Evolutionary conservation across 2,113 vertebrate species (phyloP), one percentile per base, ranked within the genome.

Genomic region (Otus sunia): DNA sequence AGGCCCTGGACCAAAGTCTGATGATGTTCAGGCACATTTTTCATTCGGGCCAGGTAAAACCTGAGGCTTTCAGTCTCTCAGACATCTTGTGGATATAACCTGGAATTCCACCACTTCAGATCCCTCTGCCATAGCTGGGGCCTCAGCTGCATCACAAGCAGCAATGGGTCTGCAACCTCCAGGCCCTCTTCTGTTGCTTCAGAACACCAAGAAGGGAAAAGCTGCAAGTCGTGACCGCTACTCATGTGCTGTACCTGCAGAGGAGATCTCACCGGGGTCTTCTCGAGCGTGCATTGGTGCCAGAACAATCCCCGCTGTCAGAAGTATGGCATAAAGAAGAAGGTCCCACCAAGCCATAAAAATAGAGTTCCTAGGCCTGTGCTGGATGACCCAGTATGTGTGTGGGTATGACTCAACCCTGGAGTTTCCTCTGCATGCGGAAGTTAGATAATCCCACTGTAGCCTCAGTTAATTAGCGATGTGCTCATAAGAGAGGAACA

Each of bases 391-490:
- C 72, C 67, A 25, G 18, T 27, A 8, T 9, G 11, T 29, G 53
- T 11, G 59, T 69, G 66, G 41, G 39, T 56, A 55, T 73, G 94
- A 86, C 76, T 45, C 80, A 92, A 58, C 5, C 41, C 53, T 49
- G 22, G 60, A 39, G 12, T 58, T 87, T 50, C 52, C n/a, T 76
- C 87, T 8, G 5, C 41, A 2, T 58, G n/a, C 0, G 5, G 81
- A 96, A 94, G n/a, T 73, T 34, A 49, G 94, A 79, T 95, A 93
- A 94, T 90, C 77, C 77, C 59, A 11, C 94, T 53, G 10, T 5
- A 92, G 78, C 41, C 45, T 95, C 67, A 76, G 77, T 59, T 94
- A 96, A 91, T 96, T 92, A 94, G 91, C 2, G 1, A 15, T 72
- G 34, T 36, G 60, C 25, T 95, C 88, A 66, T 79, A 64, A 39